These are phyloP conservation scores for Urophycis tenuis DNA, from an alignment of 2,797 vertebrate species.

Conservation along the genomic window DNA sequence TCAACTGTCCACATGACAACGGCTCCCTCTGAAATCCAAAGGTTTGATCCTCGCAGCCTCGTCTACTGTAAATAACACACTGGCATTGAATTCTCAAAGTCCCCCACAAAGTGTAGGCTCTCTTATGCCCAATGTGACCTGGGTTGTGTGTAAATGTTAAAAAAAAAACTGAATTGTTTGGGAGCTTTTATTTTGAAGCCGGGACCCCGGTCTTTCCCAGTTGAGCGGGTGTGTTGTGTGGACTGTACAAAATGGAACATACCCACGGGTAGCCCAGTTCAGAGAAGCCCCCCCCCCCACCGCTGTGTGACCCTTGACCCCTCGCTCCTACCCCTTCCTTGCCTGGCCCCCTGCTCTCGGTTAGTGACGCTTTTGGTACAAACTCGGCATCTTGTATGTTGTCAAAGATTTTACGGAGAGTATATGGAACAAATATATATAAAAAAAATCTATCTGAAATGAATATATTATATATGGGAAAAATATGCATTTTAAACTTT, in stretches of 20 bases:
- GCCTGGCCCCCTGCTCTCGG: slow-evolving; percentile 44
- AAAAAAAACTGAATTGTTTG: no score
- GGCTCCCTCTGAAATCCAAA: no score
- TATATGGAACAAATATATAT: slow-evolving; percentile 67
- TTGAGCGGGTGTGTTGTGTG: neutral
- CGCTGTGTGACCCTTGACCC: slow-evolving; percentile 1
- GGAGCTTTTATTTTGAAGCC: neutral
- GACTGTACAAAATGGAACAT: no score
- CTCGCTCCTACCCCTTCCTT: neutral
- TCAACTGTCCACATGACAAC: no score
- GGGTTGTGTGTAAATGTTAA: no score
- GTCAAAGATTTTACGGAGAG: slow-evolving; percentile 69
- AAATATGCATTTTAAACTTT: slow-evolving; percentile 52
- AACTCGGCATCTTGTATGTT: slow-evolving; percentile 71
- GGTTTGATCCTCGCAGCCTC: no score
- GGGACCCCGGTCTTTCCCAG: neutral
- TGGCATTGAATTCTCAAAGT: no score
- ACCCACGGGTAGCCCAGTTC: neutral
- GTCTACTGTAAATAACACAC: no score
- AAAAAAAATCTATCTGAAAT: slow-evolving; percentile 57
- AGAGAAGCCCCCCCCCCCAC: neutral
- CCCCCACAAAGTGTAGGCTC: no score
- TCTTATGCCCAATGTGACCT: no score
- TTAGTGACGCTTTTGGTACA: slow-evolving; percentile 69
- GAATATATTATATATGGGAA: slow-evolving; percentile 59